Evolutionary conservation across 1,140 invertebrate species (phyloP), one percentile per base, ranked within the genome.

Genomic region (Drosophila aff.): DNA sequence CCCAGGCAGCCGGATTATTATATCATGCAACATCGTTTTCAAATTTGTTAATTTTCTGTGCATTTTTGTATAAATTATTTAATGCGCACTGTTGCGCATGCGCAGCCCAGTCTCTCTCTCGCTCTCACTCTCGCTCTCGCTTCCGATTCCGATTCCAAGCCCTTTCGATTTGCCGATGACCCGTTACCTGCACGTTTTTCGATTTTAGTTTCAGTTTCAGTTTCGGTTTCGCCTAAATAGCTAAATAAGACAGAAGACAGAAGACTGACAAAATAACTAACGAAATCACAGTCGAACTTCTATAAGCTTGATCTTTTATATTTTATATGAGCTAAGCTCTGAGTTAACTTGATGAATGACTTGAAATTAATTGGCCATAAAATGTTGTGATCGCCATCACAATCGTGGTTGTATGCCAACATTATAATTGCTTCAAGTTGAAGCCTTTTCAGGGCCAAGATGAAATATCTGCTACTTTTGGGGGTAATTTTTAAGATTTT

Each of bases 21-120:
- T 89, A 84, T 89, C 84, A 89, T 89, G 78, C 68, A 81, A 86
- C 67, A 77, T 64, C 53, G 79, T 87, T 71, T 89, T 83, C 55
- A 83, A 84, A 87, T 81, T 83, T 79, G 71, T 82, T 82, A 76
- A 78, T 87, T 87, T 86, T 86, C 60, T 86, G 75, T 86, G 83
- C 83, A 87, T 87, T 82, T 86, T 82, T 89, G 72, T 89, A 89
- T 83, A 84, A 87, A 87, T 87, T 83, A 87, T 89, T 87, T 83
- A 87, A 89, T 89, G 80, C 83, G 71, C 79, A 63, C 74, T 62
- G 76, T 86, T 86, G 83, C 83, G 83, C 83, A 86, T 87, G 74
- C 84, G 57, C 44, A 52, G 58, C 38, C 47, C 36, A 2, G 6
- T 21, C 23, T 61, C 16, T 21, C n/a, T 21, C 53, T 8, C 47